Evolutionary conservation across 2,888 invertebrate genomes (phyloP), one percentile per base, ranked within the genome.

Genomic region (Priocnemis perturbator): DNA sequence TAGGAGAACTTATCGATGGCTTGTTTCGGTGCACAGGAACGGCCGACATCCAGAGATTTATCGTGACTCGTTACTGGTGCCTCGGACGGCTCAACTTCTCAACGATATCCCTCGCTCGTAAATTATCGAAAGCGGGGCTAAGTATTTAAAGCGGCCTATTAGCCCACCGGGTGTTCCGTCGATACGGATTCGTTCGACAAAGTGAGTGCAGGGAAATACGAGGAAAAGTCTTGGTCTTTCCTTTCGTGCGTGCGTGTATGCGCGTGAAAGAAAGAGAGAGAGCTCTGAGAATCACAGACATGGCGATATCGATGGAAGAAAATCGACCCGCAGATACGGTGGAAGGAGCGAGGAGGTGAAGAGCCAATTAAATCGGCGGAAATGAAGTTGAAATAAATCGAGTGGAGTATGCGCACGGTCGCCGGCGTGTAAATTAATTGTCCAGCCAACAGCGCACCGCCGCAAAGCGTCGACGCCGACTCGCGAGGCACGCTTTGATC

Each of bases 11-110:
- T 55, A 55, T 55, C 55, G 23, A 21, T 7, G 15, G 55, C 14
- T 26, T n/a, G 26, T 55, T 55, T 55, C 26, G 23, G 55, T 15
- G 14, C 4, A 55, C 21, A 14, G n/a, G 20, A n/a, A 55, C 30
- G 55, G 70, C 69, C 61, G 75, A 76, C 76, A 80, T 77, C 77
- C 65, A 69, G 71, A 75, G 77, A 73, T 71, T 81, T 81, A 81
- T 81, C 78, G 73, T 73, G 79, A 73, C 76, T 78, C 73, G 77
- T 76, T 79, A 79, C 77, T 71, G 64, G 23, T 17, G 47, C 55
- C 59, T 66, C 59, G 67, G 73, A 73, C 76, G 69, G 64, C 77
- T 74, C 66, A 67, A 65, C 74, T 73, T 52, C 44, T 53, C 45
- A n/a, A 60, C 30, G 23, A 45, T 53, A 55, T 30, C 55, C 44